Conservation (phyloP, 1,140 invertebrate genomes). For the Leptopilina boulardi region DNA sequence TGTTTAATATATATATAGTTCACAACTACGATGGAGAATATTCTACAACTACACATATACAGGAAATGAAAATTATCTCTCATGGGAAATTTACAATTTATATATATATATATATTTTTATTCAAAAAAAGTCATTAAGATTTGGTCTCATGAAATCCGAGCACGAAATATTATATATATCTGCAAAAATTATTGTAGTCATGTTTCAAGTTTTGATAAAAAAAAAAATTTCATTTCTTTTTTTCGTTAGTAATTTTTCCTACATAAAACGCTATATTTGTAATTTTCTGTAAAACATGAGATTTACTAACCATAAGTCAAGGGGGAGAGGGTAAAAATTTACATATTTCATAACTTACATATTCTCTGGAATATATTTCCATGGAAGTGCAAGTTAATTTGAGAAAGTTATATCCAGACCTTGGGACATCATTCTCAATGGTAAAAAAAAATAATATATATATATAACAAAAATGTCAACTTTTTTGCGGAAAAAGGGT, state of each 20-base stretch:
- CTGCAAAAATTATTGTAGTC: background rate
- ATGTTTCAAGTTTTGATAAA: background rate
- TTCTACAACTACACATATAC: too few relatives aligned
- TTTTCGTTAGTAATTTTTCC: background rate
- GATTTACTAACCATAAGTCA: slow-evolving; percentile 13
- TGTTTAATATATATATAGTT: background rate
- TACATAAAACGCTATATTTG: background rate
- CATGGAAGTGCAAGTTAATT: slow-evolving; percentile 28
- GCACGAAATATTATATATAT: background rate
- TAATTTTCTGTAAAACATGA: slow-evolving; percentile 7
- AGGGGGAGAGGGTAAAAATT: background rate
- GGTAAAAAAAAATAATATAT: background rate
- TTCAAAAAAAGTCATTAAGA: slow-evolving; percentile 2
- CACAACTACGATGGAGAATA: too few relatives aligned
- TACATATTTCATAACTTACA: slow-evolving; percentile 33
- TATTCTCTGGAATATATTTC: slow-evolving; percentile 22
- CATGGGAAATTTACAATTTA: background rate
- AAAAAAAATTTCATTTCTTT: background rate
- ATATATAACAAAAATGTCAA: background rate
- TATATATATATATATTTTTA: background rate
- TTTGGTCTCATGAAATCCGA: background rate
- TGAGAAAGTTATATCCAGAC: slow-evolving; percentile 31
- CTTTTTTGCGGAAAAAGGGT: background rate
- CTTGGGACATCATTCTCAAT: background rate
- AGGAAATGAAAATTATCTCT: background rate